Base-by-base conservation (phyloP, 1,140 invertebrate species). In the Neuroterus valhalla region DNA sequence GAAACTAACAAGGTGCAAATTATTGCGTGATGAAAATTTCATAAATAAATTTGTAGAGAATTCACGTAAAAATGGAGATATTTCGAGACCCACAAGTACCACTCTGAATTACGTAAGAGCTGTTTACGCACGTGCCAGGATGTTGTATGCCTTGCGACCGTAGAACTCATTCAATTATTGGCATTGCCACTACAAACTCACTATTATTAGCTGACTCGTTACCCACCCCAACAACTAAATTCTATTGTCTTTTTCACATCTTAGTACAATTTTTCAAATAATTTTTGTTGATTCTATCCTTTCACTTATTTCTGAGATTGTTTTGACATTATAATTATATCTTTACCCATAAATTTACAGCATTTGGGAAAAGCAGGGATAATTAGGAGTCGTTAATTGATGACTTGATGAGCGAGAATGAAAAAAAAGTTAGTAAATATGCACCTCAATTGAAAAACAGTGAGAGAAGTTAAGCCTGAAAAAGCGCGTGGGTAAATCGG, bases 51-150 rank as follows among this genome's bases (percentile, higher is more conserved):
- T 50, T 38, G n/a, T 68, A 10, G 52, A 23, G 70, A 75, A 77
- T 75, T 74, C 26, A 2, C 68, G 52, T 76, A 83, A 82, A 76
- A 69, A 68, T 74, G 78, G 31, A 48, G 80, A 79, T 87, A 87
- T 87, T 87, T 84, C 72, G 68, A 77, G 81, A 80, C 42, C 31
- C 45, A 71, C 68, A 68, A 70, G 76, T 52, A 72, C 46, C 52
- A 74, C 70, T 67, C 62, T 75, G 77, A 81, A 83, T 85, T 83
- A 79, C 77, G 79, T 80, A 84, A 84, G 75, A 75, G 74, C 48
- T 89, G 88, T 89, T 88, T 88, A 85, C 84, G 84, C 87, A 88
- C 85, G 86, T 88, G 86, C 84, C 87, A 89, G 87, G 87, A 88
- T 88, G 86, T 89, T 87, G 82, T 84, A 84, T 82, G 84, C 74